Base-by-base conservation (phyloP, 2,888 invertebrate species). In the Liposcelis brunnea region DNA sequence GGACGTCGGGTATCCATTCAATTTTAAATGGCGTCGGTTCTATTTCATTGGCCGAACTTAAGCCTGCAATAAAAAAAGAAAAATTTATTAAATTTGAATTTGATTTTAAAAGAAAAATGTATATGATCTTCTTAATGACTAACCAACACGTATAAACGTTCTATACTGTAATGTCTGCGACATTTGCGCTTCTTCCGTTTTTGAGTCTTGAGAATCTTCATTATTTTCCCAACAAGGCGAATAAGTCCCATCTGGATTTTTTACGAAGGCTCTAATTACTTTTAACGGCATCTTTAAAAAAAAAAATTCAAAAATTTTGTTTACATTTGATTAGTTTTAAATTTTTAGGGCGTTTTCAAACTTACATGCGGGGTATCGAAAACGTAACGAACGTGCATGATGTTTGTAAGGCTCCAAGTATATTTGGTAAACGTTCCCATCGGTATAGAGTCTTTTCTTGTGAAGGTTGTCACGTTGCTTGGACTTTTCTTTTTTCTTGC, bases 1-100 rank as follows among this genome's bases (percentile, higher is more conserved):
- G 65, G 45, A 80, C 72, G 56, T 79, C 75, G 1, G 82, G 80
- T 48, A 76, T 75, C 84, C 84, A 85, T 57, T 81, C 79, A 36
- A 85, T 73, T 21, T 75, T 64, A 56, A 84, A 75, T 14, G 74
- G 77, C 46, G 70, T 75, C 49, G 71, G 72, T 42, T 76, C 71
- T 46, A 68, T 64, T 55, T 71, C 69, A 53, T 69, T 68, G 31
- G 66, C 61, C 19, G 67, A 61, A 31, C 65, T 68, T 52, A 65
- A 65, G 42, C 71, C 70, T 71, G 8, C 8, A 26, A 26, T 6
- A 26, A 26, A 26, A 26, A 26, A 47, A 36, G 40, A 54, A 55
- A 36, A 15, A 50, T 42, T 26, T 40, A 16, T 44, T 16, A 21
- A 31, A 42, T 49, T 26, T 21, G n/a, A 15, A 11, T 33, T 11